These are phyloP conservation scores for Coenonympha arcania DNA, from an alignment of 2,888 invertebrate species.

Conservation along the genomic window DNA sequence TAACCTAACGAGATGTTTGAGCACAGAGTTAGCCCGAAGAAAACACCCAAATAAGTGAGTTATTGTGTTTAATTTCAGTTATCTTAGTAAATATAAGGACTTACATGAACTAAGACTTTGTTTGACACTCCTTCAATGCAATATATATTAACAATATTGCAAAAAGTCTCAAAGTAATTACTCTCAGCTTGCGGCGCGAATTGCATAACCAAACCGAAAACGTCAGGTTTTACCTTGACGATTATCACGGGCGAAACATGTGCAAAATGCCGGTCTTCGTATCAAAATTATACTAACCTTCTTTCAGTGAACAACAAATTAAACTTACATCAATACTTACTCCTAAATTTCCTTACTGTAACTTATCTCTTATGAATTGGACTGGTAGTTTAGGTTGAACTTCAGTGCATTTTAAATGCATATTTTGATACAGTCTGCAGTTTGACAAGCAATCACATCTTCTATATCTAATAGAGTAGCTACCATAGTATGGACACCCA, in stretches of 20 bases:
- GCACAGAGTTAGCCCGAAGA: conserved; percentile 76
- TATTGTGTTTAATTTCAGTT: conserved; percentile 12
- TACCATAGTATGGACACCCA: too few relatives aligned
- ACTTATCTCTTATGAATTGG: too few relatives aligned
- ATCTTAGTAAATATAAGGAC: conserved; percentile 19
- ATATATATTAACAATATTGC: neutral
- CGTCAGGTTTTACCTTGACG: conserved; percentile 54
- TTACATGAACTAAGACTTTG: neutral
- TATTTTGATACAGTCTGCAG: too few relatives aligned
- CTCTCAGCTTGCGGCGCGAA: conserved; percentile 34
- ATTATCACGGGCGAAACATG: conserved; percentile 31
- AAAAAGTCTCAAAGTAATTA: neutral
- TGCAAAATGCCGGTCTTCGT: conserved; percentile 7
- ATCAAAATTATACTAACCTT: neutral
- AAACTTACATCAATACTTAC: too few relatives aligned
- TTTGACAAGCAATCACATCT: too few relatives aligned
- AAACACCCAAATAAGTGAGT: conserved; percentile 76
- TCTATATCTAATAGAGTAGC: too few relatives aligned
- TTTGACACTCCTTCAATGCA: neutral
- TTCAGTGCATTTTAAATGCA: too few relatives aligned
- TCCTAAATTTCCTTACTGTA: too few relatives aligned
- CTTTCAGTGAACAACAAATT: too few relatives aligned
- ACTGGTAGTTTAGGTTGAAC: too few relatives aligned
- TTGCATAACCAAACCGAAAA: conserved; percentile 73
- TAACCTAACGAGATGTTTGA: conserved; percentile 75